A percentile compares a stretch with the other conserved stretches of the same genome.
phyloP scores from a whole-genome alignment of 2,113 vertebrate genomes.

The Ariopsis seemanni region DNA sequence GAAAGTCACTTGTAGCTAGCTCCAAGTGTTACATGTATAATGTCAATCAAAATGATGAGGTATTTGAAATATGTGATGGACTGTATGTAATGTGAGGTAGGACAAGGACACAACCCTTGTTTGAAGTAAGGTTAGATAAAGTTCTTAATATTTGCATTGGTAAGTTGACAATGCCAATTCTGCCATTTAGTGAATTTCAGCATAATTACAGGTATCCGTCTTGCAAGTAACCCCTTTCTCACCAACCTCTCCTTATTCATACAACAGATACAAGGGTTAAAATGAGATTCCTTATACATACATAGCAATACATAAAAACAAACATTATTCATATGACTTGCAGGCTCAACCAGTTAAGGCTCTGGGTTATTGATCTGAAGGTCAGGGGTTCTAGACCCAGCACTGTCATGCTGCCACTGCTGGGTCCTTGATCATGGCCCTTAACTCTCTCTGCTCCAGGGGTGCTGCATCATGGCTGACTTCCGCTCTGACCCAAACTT shows the following conservation, averaged over 20 bases:
- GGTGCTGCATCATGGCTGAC: too few species aligned
- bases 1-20: slow-evolving; percentile 1
- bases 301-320: too few species aligned
- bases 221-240: not conserved
- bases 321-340: too few species aligned
- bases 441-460: too few species aligned
- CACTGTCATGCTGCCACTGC: too few species aligned
- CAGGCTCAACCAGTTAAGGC: too few species aligned
- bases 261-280: not conserved
- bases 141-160: not conserved
- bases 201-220: not conserved
- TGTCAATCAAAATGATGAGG: slow-evolving; percentile 53
- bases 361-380: too few species aligned
- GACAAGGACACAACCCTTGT: slow-evolving; percentile 16
- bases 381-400: too few species aligned
- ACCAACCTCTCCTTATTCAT: not conserved
- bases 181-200: not conserved
- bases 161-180: not conserved
- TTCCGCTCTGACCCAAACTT: too few species aligned
- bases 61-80: slow-evolving; percentile 52
- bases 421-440: too few species aligned
- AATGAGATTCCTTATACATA: not conserved
- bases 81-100: slow-evolving; percentile 62
- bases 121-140: not conserved
- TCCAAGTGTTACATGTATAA: slow-evolving; percentile 58